Percentiles rank a stretch among this genome's conserved stretches.
Evolutionary conservation across 2,888 invertebrate species (phyloP).

Genomic region (Chelonus formosanus): DNA sequence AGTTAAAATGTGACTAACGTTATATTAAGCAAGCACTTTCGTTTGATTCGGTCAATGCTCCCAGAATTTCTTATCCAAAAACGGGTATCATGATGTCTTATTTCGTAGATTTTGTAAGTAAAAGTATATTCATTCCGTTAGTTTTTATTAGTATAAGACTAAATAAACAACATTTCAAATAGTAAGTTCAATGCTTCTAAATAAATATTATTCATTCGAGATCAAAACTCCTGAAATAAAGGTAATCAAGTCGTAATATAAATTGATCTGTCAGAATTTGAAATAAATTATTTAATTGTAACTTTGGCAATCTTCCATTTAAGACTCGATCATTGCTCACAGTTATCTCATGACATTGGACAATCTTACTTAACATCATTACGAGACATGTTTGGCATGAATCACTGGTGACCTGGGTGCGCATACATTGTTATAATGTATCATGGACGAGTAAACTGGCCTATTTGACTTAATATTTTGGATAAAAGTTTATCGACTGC

Average conservation of each 20-base stretch:
- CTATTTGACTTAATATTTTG: conserved; percentile 21
- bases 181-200: too few relatives aligned
- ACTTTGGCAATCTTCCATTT: too few relatives aligned
- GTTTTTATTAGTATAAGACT: neutral
- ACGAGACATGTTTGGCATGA: conserved; percentile 42
- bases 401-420: conserved; percentile 36
- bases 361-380: conserved; percentile 43
- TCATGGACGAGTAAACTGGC: conserved; percentile 34
- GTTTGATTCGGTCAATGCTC: conserved; percentile 35
- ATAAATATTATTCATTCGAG: too few relatives aligned
- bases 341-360: conserved; percentile 24
- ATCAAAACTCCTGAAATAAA: too few relatives aligned
- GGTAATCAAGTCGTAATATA: too few relatives aligned
- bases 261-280: too few relatives aligned
- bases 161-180: too few relatives aligned
- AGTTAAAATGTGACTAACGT: conserved; percentile 38
- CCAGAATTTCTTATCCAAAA: conserved; percentile 33
- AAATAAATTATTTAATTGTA: too few relatives aligned
- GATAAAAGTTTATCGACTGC: too few relatives aligned
- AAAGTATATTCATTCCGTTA: conserved; percentile 9
- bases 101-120: conserved; percentile 19
- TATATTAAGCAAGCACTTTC: conserved; percentile 20
- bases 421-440: conserved; percentile 25
- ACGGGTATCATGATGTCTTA: conserved; percentile 10
- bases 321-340: neutral